Evolutionary conservation across 1,140 invertebrate species (phyloP), one percentile per base, ranked within the genome.

Genomic region (Patella vulgata): DNA sequence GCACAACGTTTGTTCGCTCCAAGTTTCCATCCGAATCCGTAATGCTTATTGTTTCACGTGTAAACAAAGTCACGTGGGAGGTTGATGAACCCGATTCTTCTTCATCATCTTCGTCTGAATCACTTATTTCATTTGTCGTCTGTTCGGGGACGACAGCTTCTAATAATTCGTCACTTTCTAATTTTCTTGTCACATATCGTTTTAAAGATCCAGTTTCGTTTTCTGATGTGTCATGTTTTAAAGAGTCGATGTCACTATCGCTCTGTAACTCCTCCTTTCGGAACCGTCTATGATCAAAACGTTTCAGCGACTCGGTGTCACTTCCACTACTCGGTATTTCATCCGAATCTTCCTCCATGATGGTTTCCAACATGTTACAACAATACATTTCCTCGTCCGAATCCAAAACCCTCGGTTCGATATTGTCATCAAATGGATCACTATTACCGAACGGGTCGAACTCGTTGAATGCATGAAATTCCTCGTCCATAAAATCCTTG

Each of bases 341-440:
- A 33, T 77, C 75, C 1, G 75, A 77, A 55, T 74, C 70, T 48
- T 80, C 78, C 48, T 80, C 78, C 33, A 77, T 77, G 17, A 80
- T 80, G 0, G 78, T 73, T 48, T 77, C 78, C 23, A 80, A 53
- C 25, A 69, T 28, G 14, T 59, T 69, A 59, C 61, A 70, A 57
- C 56, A 68, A 57, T 47, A 73, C 44, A 66, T 46, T 42, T 66
- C 67, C 19, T 76, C 73, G 44, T 71, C 70, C 1, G 68, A 72
- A n/a, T 70, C 63, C 2, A 70, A 59, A 50, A 68, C 68, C 14
- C 68, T 48, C 6, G 51, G 59, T 19, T 61, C 31, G 2, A 36
- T 27, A 12, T 66, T 47, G 33, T 63, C 62, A 19, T 58, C 46
- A 19, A 59, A 63, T 17, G 65, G 57, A 19, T 54, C 51, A 44